These are phyloP conservation scores for Cinclus cinclus DNA, from an alignment of 2,113 vertebrate genomes.

Conservation along the genomic window DNA sequence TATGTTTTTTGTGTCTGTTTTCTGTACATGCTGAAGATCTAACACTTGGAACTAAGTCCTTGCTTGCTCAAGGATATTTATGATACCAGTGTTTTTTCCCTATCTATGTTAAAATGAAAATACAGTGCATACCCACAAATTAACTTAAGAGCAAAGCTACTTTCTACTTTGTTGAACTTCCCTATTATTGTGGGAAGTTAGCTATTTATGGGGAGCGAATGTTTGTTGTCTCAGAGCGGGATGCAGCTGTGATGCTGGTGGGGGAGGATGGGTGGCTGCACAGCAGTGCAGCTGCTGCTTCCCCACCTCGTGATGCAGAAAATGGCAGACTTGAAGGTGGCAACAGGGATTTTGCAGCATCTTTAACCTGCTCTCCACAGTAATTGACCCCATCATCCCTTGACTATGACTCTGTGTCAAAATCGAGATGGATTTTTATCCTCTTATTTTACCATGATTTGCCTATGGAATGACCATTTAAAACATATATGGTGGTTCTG, in stretches of 20 bases:
- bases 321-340: not conserved
- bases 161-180: not conserved
- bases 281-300: conserved; percentile 5
- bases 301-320: not conserved
- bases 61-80: not conserved
- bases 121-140: not conserved
- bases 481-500: not conserved
- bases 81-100: not conserved
- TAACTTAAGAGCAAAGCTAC: not conserved
- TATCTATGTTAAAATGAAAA: not conserved
- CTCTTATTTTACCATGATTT: not conserved
- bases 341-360: not conserved
- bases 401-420: not conserved
- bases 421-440: not conserved
- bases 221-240: not conserved
- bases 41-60: not conserved
- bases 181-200: not conserved
- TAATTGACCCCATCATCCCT: not conserved
- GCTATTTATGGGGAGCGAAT: not conserved
- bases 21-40: not conserved
- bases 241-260: conserved; percentile 25
- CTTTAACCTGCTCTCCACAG: not conserved
- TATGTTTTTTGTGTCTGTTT: not conserved
- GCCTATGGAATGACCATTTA: not conserved
- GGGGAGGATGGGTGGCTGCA: not conserved